Evolutionary conservation across 2,113 vertebrate species (phyloP).

Genomic region (Heterotis niloticus): DNA sequence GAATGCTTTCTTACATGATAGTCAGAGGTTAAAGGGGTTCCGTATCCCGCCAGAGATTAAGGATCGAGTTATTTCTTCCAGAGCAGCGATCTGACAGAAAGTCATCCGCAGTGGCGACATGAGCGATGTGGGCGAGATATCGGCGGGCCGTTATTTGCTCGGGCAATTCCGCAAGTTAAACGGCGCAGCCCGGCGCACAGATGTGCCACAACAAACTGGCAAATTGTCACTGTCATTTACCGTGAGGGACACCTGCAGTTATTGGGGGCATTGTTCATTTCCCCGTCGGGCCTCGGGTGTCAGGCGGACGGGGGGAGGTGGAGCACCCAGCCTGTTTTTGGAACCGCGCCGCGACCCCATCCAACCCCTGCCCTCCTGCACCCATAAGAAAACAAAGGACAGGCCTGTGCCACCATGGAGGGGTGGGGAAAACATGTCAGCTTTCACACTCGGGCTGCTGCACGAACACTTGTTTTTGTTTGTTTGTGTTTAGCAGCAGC

Average conservation of each 20-base stretch:
- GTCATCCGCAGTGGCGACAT: conserved; percentile 8
- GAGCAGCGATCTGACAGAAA: conserved; percentile 25
- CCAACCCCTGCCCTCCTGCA: not conserved
- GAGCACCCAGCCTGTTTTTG: too few species aligned
- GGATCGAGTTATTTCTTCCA: conserved; percentile 31
- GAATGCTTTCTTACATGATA: not conserved
- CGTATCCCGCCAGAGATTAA: conserved; percentile 32
- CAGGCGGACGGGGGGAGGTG: not conserved
- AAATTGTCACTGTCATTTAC: conserved; percentile 52
- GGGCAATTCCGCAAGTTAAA: conserved; percentile 44
- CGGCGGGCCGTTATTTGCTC: conserved; percentile 43
- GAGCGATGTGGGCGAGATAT: conserved; percentile 32
- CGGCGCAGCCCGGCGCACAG: conserved; percentile 39
- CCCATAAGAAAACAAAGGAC: not conserved
- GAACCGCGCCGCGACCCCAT: not conserved
- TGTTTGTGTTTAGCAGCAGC: not conserved
- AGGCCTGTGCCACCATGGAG: not conserved
- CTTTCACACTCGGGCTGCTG: not conserved
- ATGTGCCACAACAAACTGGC: conserved; percentile 40
- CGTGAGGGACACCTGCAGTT: conserved; percentile 46
- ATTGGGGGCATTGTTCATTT: conserved; percentile 42
- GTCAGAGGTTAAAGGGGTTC: conserved; percentile 5
- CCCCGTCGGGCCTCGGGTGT: conserved; percentile 28
- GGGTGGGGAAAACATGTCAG: not conserved
- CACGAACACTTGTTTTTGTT: not conserved